Conservation (phyloP, 2,113 vertebrate species). For the Heterocephalus glaber region DNA sequence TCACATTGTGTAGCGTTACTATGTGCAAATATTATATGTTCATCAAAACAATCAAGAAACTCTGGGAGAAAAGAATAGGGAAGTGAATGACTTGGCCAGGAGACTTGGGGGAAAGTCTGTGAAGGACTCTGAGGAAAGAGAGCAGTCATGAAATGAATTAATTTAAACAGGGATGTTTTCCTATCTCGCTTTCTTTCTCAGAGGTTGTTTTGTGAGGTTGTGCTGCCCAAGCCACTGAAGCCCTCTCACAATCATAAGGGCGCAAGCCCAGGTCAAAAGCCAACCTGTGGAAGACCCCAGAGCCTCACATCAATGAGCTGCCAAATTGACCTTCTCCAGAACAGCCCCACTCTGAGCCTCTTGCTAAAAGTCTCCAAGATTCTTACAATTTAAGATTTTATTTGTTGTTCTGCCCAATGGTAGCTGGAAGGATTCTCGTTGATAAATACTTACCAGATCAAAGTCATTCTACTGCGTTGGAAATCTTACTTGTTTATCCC, state of each 20-base stretch:
- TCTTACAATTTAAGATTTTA: background rate
- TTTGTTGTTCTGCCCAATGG: background rate
- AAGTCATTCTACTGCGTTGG: background rate
- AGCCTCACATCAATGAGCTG: background rate
- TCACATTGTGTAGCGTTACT: too few relatives aligned
- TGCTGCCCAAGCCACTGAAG: background rate
- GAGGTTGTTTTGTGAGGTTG: background rate
- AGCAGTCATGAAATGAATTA: background rate
- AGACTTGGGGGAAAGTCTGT: background rate
- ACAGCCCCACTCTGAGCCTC: background rate
- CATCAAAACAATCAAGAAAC: too few relatives aligned
- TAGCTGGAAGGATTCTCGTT: slow-evolving; percentile 1
- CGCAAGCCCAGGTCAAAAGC: background rate
- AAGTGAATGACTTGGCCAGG: background rate
- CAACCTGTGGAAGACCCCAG: background rate
- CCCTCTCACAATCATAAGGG: background rate
- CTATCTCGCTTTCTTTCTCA: background rate
- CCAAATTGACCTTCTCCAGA: background rate
- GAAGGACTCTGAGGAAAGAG: background rate
- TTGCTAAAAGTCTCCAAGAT: background rate
- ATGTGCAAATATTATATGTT: too few relatives aligned
- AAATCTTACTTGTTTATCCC: background rate
- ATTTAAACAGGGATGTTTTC: background rate
- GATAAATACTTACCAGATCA: background rate
- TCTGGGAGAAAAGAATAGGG: background rate